Percentiles rank a stretch among this genome's conserved stretches.
These are phyloP conservation scores for Halesus radiatus DNA, from an alignment of 1,140 invertebrate genomes.

Conservation along the genomic window DNA sequence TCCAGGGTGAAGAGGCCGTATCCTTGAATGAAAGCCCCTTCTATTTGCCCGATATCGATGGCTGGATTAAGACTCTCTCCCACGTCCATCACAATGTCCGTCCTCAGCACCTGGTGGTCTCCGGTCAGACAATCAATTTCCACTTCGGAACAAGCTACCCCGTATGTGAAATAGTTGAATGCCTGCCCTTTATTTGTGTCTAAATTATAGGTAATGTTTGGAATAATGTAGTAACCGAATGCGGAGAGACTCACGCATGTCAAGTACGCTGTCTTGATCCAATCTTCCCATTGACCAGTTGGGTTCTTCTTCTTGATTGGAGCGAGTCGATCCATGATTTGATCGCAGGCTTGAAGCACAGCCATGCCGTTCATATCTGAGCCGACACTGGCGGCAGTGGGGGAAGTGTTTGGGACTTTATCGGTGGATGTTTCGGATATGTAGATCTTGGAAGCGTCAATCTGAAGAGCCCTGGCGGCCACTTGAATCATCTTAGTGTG, in stretches of 20 bases:
- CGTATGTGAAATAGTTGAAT: conserved; percentile 88
- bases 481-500: conserved; percentile 97
- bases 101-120: conserved; percentile 87
- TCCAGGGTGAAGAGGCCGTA: conserved; percentile 94
- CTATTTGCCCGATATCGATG: conserved; percentile 96
- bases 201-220: conserved; percentile 83
- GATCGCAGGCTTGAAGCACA: conserved; percentile 87
- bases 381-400: conserved; percentile 91
- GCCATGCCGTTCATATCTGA: conserved; percentile 98
- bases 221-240: conserved; percentile 89
- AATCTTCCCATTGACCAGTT: conserved; percentile 87
- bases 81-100: conserved; percentile 97
- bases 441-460: conserved; percentile 85
- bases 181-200: conserved; percentile 78
- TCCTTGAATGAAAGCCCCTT: conserved; percentile 94
- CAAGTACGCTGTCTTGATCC: conserved; percentile 86
- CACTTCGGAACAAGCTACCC: conserved; percentile 84
- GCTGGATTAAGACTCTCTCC: conserved; percentile 93
- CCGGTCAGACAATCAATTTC: conserved; percentile 92
- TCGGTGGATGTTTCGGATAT: conserved; percentile 92
- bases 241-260: conserved; percentile 86
- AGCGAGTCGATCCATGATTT: conserved; percentile 81
- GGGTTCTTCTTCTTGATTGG: conserved; percentile 85
- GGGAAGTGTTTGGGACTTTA: conserved; percentile 94
- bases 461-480: conserved; percentile 80